These are phyloP conservation scores for Ceratoteleas bidentatus DNA, from an alignment of 1,140 invertebrate genomes.

Conservation along the genomic window DNA sequence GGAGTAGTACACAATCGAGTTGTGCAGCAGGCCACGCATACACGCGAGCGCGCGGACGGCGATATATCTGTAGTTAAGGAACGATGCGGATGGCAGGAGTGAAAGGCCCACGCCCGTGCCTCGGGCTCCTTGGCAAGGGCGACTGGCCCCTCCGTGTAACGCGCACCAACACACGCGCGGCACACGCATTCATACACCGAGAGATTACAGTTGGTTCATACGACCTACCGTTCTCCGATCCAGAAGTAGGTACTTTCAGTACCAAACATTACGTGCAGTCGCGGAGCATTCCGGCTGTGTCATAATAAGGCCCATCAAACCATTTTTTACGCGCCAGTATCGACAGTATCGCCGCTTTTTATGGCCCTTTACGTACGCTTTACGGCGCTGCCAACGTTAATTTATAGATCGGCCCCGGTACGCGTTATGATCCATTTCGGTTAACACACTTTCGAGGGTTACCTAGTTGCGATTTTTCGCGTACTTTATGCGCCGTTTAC, in stretches of 20 bases:
- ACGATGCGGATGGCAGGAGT: constrained; percentile 80
- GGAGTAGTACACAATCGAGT: constrained; percentile 57
- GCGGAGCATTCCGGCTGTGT: constrained; percentile 48
- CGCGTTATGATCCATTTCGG: constrained; percentile 2
- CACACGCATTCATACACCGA: constrained; percentile 46
- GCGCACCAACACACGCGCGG: constrained; percentile 29
- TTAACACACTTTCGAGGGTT: constrained; percentile 2
- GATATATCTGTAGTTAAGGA: constrained; percentile 63
- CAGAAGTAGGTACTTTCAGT: constrained; percentile 62
- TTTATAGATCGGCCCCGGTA: constrained; percentile 18
- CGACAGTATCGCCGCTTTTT: constrained; percentile 21
- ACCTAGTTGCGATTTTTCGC: neutral
- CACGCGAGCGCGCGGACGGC: constrained; percentile 29
- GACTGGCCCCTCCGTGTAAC: constrained; percentile 75
- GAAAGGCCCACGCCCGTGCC: constrained; percentile 82
- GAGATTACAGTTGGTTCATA: constrained; percentile 62
- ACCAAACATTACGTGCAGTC: constrained; percentile 61
- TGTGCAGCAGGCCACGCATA: constrained; percentile 57
- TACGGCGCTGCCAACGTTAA: constrained; percentile 11
- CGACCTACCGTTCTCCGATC: constrained; percentile 65
- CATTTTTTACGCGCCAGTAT: constrained; percentile 41
- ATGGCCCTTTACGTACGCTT: constrained; percentile 14
- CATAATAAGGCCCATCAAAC: constrained; percentile 52
- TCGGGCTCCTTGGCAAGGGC: constrained; percentile 80
- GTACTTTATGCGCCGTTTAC: too few relatives aligned